phyloP scores from a whole-genome alignment of 2,888 invertebrate species.

The Eupithecia inturbata region DNA sequence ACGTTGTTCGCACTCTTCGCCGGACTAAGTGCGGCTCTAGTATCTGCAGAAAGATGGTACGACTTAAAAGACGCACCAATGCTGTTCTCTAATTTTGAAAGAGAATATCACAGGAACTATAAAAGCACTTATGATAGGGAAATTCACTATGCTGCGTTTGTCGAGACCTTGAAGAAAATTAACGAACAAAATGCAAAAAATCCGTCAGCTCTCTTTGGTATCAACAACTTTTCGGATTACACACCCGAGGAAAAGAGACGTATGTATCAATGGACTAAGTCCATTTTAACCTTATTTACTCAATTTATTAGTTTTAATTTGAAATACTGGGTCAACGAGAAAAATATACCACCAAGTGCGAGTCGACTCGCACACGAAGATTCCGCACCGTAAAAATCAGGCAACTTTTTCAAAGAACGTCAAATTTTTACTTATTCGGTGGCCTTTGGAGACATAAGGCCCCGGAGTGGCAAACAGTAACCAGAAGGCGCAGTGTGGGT shows the following conservation, averaged over 20 bases:
- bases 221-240: constrained; percentile 60
- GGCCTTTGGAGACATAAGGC: too few relatives aligned
- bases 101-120: constrained; percentile 53
- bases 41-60: constrained; percentile 35
- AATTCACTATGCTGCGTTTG: constrained; percentile 54
- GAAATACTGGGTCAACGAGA: too few relatives aligned
- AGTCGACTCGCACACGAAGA: too few relatives aligned
- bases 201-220: constrained; percentile 47
- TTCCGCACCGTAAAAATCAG: too few relatives aligned
- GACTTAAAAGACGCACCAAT: constrained; percentile 49
- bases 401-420: too few relatives aligned
- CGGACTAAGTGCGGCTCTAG: not conserved
- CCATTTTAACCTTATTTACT: too few relatives aligned
- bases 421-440: too few relatives aligned
- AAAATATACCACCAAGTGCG: too few relatives aligned
- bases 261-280: not conserved
- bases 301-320: too few relatives aligned
- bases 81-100: constrained; percentile 55
- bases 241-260: constrained; percentile 49
- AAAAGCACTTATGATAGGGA: constrained; percentile 55
- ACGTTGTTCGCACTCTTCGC: not conserved
- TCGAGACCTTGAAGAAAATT: constrained; percentile 48
- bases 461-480: too few relatives aligned
- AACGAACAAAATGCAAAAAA: constrained; percentile 48
- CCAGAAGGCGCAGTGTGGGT: too few relatives aligned